Evolutionary conservation across 2,888 invertebrate genomes (phyloP).

Genomic region (Cheilosia urbana): DNA sequence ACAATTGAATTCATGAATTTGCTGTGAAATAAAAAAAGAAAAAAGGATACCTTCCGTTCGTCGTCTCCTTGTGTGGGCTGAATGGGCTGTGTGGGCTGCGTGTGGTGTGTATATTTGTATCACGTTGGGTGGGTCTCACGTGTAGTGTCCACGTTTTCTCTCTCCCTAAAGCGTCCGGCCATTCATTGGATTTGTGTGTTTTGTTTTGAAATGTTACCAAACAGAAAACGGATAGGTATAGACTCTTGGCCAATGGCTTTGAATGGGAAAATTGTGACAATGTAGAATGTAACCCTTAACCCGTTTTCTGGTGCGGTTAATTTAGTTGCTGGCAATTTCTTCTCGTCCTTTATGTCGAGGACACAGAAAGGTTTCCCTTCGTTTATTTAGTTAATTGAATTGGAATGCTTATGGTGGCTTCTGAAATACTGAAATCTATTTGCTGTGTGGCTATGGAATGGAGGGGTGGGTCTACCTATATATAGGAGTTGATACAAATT

Average conservation of each 20-base stretch:
- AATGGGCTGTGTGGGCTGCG: too few relatives aligned
- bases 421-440: conserved; percentile 44
- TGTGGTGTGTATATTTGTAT: background rate
- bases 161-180: conserved; percentile 1
- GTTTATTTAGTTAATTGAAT: conserved; percentile 71
- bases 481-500: background rate
- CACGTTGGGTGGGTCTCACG: background rate
- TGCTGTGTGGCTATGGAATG: background rate
- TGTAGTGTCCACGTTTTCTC: conserved; percentile 12
- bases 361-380: conserved; percentile 40
- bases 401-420: conserved; percentile 53
- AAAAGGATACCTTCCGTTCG: conserved; percentile 1
- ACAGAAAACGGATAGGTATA: conserved; percentile 19
- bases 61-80: background rate
- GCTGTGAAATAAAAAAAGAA: conserved; percentile 5
- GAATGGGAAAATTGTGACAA: conserved; percentile 34
- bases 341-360: background rate
- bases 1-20: conserved; percentile 60
- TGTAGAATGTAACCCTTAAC: conserved; percentile 36
- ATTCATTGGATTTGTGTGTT: conserved; percentile 23
- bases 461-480: background rate
- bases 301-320: conserved; percentile 38
- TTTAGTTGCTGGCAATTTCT: conserved; percentile 39
- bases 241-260: background rate
- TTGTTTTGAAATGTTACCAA: conserved; percentile 32